Evolutionary conservation across 23 tunicate genomes (phyloP), one percentile per base, ranked within the genome.

Genomic region (Styela plicata): DNA sequence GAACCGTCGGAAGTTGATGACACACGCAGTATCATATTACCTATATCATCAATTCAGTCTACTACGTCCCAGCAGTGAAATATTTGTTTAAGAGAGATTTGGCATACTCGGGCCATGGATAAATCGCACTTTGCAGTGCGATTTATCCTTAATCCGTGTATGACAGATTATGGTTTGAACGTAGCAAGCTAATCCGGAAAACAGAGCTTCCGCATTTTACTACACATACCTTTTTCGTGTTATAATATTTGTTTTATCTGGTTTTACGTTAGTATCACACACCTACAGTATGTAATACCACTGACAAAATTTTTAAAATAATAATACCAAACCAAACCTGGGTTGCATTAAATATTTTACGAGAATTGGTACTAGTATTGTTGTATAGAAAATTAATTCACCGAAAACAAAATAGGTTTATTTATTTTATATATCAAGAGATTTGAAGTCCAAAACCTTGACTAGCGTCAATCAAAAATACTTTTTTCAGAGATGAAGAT

Each of bases 1-100:
- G 26, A 34, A 26, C 77, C 16, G 24, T 34, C 77, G 77, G 77
- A 71, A 71, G 37, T 17, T 29, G 77, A 71, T 71, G 77, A 71
- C 77, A 71, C 77, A 71, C 36, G 7, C 57, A 13, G 13, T 44
- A 44, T 44, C 57, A 44, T 44, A 13, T 44, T 44, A 44, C 57
- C 7, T 44, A 44, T 44, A 44, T 44, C 57, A 44, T 44, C 57
- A 44, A 13, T 5, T 5, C 57, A 13, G 13, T 13, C 57, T 44
- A 13, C 57, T 44, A 44, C 57, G 57, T 44, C 10, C 13, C 13
- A 5, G 57, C 13, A 44, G 13, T 5, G 57, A 44, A 44, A 7
- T 44, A 13, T 44, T n/a, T n/a, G n/a, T n/a, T n/a, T n/a, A n/a
- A n/a, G n/a, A n/a, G n/a, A n/a, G n/a, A n/a, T n/a, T n/a, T n/a